Conservation (phyloP, 53 echinoderm and acorn worm species). For the Apostichopus leukothele region DNA sequence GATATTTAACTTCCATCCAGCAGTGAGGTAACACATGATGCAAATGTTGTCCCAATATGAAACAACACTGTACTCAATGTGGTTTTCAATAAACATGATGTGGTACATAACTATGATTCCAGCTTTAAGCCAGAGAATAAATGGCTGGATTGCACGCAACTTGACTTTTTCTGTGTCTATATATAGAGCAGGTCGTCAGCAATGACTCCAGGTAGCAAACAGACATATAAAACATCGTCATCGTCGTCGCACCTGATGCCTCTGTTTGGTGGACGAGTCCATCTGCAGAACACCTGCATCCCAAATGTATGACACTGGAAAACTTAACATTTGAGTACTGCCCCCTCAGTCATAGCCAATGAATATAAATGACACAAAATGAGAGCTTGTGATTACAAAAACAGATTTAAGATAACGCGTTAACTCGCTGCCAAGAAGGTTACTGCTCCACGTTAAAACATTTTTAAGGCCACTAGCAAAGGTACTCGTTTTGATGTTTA, state of each 20-base stretch:
- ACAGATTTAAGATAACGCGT: not conserved
- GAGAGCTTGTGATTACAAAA: not conserved
- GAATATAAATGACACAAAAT: constrained; percentile 27
- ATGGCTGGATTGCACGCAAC: not conserved
- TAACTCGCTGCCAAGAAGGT: not conserved
- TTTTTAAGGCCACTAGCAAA: no score
- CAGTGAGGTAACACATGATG: no score
- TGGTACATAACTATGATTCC: no score
- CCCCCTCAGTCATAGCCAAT: constrained; percentile 17
- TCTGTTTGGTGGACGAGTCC: not conserved
- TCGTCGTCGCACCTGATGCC: constrained; percentile 26
- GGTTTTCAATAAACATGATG: no score
- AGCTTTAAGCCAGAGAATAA: no score
- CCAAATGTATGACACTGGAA: not conserved
- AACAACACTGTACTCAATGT: no score
- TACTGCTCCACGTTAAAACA: not conserved
- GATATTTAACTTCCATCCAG: no score
- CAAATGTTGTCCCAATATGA: no score
- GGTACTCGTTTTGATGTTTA: no score
- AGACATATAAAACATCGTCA: constrained; percentile 15
- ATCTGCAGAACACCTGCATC: constrained; percentile 39
- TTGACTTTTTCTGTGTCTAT: not conserved
- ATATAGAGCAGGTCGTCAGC: constrained; percentile 3
- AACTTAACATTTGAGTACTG: constrained; percentile 13
- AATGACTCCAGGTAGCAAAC: not conserved